Evolutionary conservation across 1,140 invertebrate genomes (phyloP).

Genomic region (Bicyclus anynana): DNA sequence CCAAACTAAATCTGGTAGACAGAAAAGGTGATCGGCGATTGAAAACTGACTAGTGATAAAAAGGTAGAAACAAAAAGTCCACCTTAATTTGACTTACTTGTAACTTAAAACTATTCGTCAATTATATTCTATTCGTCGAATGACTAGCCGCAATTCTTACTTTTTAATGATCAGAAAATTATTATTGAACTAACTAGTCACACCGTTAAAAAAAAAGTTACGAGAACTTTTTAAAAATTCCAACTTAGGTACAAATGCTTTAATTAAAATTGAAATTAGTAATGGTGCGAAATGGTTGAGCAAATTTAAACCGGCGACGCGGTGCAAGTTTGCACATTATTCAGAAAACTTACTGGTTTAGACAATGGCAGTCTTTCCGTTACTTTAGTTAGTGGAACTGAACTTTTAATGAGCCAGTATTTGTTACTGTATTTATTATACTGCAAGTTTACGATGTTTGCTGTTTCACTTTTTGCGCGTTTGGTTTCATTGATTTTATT

Average conservation of each 20-base stretch:
- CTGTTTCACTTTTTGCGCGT: constrained; percentile 1
- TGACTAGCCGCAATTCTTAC: no score
- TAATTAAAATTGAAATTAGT: background rate
- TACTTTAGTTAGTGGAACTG: constrained; percentile 28
- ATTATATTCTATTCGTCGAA: no score
- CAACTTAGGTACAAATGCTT: background rate
- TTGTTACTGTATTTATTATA: constrained; percentile 18
- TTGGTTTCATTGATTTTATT: background rate
- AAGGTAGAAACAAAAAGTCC: no score
- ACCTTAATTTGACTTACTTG: no score
- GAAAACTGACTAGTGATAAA: no score
- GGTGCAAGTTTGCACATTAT: constrained; percentile 37
- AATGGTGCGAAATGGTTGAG: constrained; percentile 15
- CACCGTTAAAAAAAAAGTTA: background rate
- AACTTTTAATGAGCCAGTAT: constrained; percentile 38
- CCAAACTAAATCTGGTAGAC: no score
- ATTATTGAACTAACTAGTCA: no score
- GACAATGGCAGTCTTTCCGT: constrained; percentile 35
- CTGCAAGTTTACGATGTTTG: background rate
- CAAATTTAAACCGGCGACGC: constrained; percentile 21
- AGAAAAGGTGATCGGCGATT: no score
- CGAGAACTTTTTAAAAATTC: background rate
- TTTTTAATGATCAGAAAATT: no score
- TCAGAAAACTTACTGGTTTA: constrained; percentile 36
- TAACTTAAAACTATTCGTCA: no score